These are phyloP conservation scores for Gastracanthus pulcherrimus DNA, from an alignment of 2,888 invertebrate genomes.

Conservation along the genomic window DNA sequence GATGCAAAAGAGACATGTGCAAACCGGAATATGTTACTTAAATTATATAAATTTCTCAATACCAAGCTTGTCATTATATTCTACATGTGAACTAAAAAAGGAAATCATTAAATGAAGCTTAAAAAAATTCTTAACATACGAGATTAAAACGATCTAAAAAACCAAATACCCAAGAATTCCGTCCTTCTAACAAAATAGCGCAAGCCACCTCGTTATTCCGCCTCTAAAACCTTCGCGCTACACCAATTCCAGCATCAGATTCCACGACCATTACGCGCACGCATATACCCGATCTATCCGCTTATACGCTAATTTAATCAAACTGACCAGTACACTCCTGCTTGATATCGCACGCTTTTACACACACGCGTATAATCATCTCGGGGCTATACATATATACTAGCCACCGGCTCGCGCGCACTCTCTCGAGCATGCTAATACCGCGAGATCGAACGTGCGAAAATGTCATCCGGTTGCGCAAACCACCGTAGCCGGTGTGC, in stretches of 20 bases:
- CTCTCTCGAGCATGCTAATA: too few species aligned
- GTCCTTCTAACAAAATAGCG: background rate
- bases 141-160: background rate
- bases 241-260: background rate
- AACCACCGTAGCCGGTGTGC: too few species aligned
- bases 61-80: too few species aligned
- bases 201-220: background rate
- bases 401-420: background rate
- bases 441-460: slow-evolving; percentile 56
- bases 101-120: background rate
- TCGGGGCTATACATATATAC: too few species aligned
- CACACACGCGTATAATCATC: too few species aligned
- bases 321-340: background rate
- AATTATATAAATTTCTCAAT: too few species aligned
- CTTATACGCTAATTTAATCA: slow-evolving; percentile 35
- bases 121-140: background rate
- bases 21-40: too few species aligned
- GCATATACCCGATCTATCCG: background rate
- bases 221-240: background rate
- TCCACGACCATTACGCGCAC: background rate
- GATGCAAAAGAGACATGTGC: too few species aligned
- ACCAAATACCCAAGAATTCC: background rate
- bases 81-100: background rate
- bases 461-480: slow-evolving; percentile 54
- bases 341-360: background rate